These are phyloP conservation scores for Pomatostomus ruficeps DNA, from an alignment of 2,113 vertebrate genomes.

Conservation along the genomic window DNA sequence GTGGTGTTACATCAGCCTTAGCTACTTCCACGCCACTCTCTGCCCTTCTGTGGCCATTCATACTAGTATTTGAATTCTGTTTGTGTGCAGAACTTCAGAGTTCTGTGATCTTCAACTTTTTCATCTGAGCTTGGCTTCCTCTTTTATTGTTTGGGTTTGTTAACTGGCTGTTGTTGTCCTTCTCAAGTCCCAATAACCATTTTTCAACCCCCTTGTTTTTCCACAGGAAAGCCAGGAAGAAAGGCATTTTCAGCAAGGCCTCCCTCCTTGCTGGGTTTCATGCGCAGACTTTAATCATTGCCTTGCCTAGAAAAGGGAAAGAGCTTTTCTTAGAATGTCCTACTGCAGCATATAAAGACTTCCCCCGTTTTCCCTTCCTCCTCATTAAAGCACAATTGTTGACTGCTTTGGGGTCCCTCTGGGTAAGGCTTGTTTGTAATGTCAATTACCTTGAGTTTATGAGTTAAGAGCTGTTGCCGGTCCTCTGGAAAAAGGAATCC, in stretches of 20 bases:
- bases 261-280: background rate
- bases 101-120: background rate
- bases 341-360: conserved; percentile 18
- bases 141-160: conserved; percentile 25
- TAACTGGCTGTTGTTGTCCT: background rate
- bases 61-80: background rate
- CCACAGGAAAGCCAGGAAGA: conserved; percentile 58
- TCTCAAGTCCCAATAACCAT: background rate
- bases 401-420: conserved; percentile 40
- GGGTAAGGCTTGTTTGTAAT: conserved; percentile 51
- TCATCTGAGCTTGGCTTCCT: conserved; percentile 1
- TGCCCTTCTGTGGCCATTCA: background rate
- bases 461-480: conserved; percentile 42
- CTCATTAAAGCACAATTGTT: conserved; percentile 63
- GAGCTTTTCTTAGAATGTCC: conserved; percentile 55
- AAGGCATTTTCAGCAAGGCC: conserved; percentile 6
- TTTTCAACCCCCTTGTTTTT: conserved; percentile 41
- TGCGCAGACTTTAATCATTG: conserved; percentile 50
- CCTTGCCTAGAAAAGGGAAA: conserved; percentile 59
- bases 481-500: conserved; percentile 58
- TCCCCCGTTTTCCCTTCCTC: conserved; percentile 40
- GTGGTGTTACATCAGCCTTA: background rate
- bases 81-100: background rate
- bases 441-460: conserved; percentile 56
- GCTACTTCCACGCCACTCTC: background rate